These are phyloP conservation scores for Eustalomyia histrio DNA, from an alignment of 2,888 invertebrate species.

Conservation along the genomic window DNA sequence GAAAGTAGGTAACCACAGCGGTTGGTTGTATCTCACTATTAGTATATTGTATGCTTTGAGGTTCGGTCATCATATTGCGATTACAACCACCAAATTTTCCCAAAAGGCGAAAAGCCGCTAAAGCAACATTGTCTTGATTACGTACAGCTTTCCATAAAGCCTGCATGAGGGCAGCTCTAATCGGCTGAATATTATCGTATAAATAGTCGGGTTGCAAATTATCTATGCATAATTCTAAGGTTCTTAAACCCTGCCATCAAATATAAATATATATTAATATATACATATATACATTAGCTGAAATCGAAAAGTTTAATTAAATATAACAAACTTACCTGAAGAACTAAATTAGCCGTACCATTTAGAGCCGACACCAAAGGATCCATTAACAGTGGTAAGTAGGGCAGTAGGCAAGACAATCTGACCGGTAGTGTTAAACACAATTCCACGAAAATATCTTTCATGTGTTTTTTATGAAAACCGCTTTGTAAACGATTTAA, in stretches of 20 bases:
- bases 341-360: constrained; percentile 95
- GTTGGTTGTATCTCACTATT: constrained; percentile 91
- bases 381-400: constrained; percentile 99
- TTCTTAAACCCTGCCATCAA: constrained; percentile 89
- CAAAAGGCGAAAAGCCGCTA: constrained; percentile 94
- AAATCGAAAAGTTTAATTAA: neutral
- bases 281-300: neutral
- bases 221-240: constrained; percentile 98
- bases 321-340: constrained; percentile 80
- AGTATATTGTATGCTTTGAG: constrained; percentile 93
- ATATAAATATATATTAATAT: no score
- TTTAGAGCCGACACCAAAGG: constrained; percentile 98
- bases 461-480: constrained; percentile 98
- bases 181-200: constrained; percentile 99
- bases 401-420: constrained; percentile 95
- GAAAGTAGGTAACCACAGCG: constrained; percentile 91
- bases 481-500: constrained; percentile 97
- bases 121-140: constrained; percentile 93
- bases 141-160: constrained; percentile 96
- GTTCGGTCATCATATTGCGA: constrained; percentile 98
- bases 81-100: constrained; percentile 99
- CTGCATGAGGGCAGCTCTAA: constrained; percentile 98
- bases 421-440: constrained; percentile 99
- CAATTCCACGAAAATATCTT: constrained; percentile 98
- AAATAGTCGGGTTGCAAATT: constrained; percentile 99